Evolutionary conservation across 2,113 vertebrate species (phyloP).

Genomic region (Crotalus horridus): DNA sequence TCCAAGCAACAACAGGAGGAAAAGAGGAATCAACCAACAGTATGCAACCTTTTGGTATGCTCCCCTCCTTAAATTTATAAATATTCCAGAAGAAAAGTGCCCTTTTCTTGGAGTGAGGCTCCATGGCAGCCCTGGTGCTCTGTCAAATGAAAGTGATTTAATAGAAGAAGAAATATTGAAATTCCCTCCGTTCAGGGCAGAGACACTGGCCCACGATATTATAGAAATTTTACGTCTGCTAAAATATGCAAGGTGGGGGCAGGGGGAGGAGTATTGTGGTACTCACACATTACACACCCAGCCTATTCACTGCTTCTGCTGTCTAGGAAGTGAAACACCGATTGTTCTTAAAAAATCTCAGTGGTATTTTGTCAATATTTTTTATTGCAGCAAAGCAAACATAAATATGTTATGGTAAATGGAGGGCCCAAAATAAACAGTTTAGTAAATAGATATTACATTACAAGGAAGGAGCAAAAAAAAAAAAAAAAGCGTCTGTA

Average conservation of each 20-base stretch:
- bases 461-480: constrained; percentile 65
- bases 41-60: background rate
- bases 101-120: background rate
- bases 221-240: background rate
- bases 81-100: background rate
- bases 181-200: background rate
- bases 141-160: background rate
- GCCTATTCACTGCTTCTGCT: constrained; percentile 4
- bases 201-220: background rate
- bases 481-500: constrained; percentile 76
- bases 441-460: constrained; percentile 84
- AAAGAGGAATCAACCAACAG: background rate
- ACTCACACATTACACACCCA: background rate
- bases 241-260: background rate
- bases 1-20: background rate
- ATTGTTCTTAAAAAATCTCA: constrained; percentile 70
- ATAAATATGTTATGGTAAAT: constrained; percentile 85
- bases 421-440: constrained; percentile 82
- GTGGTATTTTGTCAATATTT: constrained; percentile 80
- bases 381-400: constrained; percentile 72
- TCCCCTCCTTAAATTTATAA: background rate
- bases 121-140: background rate
- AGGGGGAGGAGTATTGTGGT: rapidly evolving
- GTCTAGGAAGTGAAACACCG: constrained; percentile 63
- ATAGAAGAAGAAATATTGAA: background rate